Evolutionary conservation across 2,797 vertebrate species (phyloP).

Genomic region (Ispidina lecontei): DNA sequence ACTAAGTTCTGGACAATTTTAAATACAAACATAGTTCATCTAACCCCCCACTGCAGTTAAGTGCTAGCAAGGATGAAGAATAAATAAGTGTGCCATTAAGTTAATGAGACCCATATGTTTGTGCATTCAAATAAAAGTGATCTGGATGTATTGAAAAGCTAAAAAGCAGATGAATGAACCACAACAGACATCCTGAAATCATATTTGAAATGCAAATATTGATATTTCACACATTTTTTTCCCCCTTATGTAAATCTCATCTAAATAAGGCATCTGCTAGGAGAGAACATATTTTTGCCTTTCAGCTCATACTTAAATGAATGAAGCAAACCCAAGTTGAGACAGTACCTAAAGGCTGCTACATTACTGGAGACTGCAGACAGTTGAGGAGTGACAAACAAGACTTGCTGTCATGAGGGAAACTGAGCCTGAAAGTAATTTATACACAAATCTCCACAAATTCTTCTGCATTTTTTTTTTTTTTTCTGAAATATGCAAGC

Average conservation of each 20-base stretch:
- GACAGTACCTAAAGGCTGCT: constrained; percentile 1
- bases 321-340: constrained; percentile 6
- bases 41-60: background rate
- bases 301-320: constrained; percentile 15
- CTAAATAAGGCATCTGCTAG: constrained; percentile 16
- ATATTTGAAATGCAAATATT: constrained; percentile 51
- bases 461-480: background rate
- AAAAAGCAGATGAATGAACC: constrained; percentile 45
- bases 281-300: constrained; percentile 36
- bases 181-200: background rate
- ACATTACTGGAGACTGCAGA: constrained; percentile 6
- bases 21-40: background rate
- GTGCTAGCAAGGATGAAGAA: constrained; percentile 27
- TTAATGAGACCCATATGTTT: constrained; percentile 52
- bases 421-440: constrained; percentile 32
- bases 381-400: constrained; percentile 9
- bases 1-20: background rate
- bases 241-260: constrained; percentile 24
- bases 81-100: background rate
- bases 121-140: constrained; percentile 14
- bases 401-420: background rate
- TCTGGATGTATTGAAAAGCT: background rate
- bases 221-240: constrained; percentile 24
- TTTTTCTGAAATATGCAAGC: background rate
- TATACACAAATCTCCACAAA: constrained; percentile 34